Evolutionary conservation across 2,797 vertebrate genomes (phyloP), one percentile per base, ranked within the genome.

Genomic region (Trachops cirrhosus): DNA sequence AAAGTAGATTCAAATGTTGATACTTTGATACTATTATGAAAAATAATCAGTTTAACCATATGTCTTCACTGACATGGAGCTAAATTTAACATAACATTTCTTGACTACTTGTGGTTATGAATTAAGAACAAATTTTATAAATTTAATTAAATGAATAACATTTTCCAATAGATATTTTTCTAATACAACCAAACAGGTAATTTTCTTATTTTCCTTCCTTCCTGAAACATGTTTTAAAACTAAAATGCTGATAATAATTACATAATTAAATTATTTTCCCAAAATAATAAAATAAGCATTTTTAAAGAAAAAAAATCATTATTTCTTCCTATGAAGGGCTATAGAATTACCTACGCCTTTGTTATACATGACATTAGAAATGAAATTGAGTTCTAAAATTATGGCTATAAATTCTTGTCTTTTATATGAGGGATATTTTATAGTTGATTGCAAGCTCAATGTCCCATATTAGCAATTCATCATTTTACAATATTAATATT

Each of bases 381-480:
- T 89, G 18, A 82, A 96, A n/a, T 52, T 92, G 5, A 96, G 57
- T 89, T 37, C 94, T 44, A 97, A 96, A 86, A 97, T 97, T 84
- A 86, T 39, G 3, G 7, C 71, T 79, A 80, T 84, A 82, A 97
- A 89, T 78, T 22, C 2, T 91, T 96, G 88, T 95, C 97, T 96
- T 97, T 97, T 96, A 97, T 88, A 94, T 91, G 77, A 93, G 0
- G 84, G 74, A 93, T 37, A 77, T 97, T 97, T 87, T 96, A 71
- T 94, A 96, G 96, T 95, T 98, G 39, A 82, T 94, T 97, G 37
- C 94, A 82, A 15, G 37, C 94, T 97, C 91, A 97, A 87, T 87
- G 95, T 92, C 34, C 48, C 92, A 46, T 94, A 95, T 94, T 90
- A 97, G 95, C 64, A 98, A 96, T 92, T 96, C 97, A 93, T 95